phyloP scores from a whole-genome alignment of 1,140 invertebrate genomes.

The Lerema accius region DNA sequence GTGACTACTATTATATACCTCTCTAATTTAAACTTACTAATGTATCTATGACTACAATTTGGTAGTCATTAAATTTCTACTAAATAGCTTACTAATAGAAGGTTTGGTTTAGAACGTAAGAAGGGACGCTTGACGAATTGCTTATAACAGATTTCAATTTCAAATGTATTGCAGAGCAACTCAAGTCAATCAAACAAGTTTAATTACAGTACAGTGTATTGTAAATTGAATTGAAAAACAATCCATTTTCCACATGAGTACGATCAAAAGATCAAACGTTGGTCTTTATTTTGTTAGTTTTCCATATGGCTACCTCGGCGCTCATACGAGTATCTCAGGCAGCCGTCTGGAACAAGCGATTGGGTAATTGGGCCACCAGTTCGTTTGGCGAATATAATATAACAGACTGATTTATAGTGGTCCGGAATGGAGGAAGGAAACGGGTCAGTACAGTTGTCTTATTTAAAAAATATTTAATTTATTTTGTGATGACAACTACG shows the following conservation, averaged over 20 bases:
- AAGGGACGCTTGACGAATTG: too few relatives aligned
- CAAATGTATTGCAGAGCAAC: too few relatives aligned
- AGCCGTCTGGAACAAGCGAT: slow-evolving; percentile 47
- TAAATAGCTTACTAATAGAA: too few relatives aligned
- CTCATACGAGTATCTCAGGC: slow-evolving; percentile 25
- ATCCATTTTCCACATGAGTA: background rate
- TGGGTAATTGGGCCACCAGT: slow-evolving; percentile 49
- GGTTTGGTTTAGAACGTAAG: too few relatives aligned
- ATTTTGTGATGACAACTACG: too few relatives aligned
- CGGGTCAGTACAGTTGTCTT: background rate
- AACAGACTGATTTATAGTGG: background rate
- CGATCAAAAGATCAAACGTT: background rate
- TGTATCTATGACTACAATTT: too few relatives aligned
- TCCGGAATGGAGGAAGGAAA: background rate
- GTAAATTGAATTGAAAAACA: background rate
- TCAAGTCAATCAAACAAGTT: too few relatives aligned
- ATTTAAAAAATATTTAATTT: background rate
- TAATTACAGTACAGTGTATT: too few relatives aligned
- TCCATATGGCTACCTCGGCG: slow-evolving; percentile 27
- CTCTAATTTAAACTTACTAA: too few relatives aligned
- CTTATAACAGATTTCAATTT: too few relatives aligned
- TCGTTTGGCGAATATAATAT: background rate
- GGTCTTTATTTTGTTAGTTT: slow-evolving; percentile 24
- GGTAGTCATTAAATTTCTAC: too few relatives aligned
- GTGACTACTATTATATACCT: too few relatives aligned